Evolutionary conservation across 1,140 invertebrate genomes (phyloP), one percentile per base, ranked within the genome.

Genomic region (Matsumurasca onukii): DNA sequence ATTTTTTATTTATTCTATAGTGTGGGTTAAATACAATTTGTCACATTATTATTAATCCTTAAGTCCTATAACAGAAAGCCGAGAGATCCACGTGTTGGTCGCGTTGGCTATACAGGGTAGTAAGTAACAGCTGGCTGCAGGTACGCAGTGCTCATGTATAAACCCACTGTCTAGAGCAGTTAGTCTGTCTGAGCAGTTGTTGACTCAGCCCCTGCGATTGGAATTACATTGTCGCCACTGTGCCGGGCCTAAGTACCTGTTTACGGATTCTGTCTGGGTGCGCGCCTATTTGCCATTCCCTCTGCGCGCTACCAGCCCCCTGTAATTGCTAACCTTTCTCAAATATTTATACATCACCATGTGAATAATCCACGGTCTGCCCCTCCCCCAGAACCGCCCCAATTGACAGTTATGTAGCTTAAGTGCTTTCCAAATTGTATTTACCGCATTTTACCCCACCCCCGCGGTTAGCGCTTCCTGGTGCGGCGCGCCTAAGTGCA

Each of bases 291-390:
- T 59, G 55, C 55, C 55, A 59, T 59, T 59, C 55, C 55, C 55
- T 59, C 55, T 59, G 55, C 55, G 55, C 55, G 22, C 22, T 29
- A 22, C 49, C 55, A 27, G 55, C 25, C 55, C 25, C 17, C 25
- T 27, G 55, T 59, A 59, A 59, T 59, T 59, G 55, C 55, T 59
- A 59, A 59, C 55, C 55, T 59, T 59, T 59, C 55, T 59, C 55
- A 59, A 59, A 59, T 59, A 59, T 59, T 59, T 59, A 59, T 59
- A 59, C n/a, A 59, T 12, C 55, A 39, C 25, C 22, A 39, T 39
- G 34, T 59, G 55, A 59, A 59, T 59, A 59, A 59, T 59, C 55
- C 30, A 59, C 2, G 5, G 34, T 22, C 22, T 3, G 55, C 3
- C 22, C 55, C 24, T 29, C 24, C 49, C 17, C 17, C n/a, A 17